These are phyloP conservation scores for Melanotaenia parkinsoni DNA, from an alignment of 2,797 vertebrate species.

Conservation along the genomic window DNA sequence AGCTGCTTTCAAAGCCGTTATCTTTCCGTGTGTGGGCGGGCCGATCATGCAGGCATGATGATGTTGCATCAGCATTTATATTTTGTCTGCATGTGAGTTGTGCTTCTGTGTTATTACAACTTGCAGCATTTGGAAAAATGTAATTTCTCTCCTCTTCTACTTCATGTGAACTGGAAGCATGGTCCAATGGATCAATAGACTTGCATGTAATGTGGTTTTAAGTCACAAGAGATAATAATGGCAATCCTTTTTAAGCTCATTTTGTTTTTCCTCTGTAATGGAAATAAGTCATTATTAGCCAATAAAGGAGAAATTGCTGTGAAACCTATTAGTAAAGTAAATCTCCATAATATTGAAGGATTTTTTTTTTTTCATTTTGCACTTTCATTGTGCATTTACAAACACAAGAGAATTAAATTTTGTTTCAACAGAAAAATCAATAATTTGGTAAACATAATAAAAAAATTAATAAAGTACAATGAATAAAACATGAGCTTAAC, in stretches of 20 bases:
- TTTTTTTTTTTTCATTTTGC: too few species aligned
- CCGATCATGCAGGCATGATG: constrained; percentile 41
- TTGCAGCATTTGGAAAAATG: constrained; percentile 1
- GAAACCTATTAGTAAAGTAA: constrained; percentile 6
- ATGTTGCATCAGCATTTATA: constrained; percentile 29
- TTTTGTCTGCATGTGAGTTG: constrained; percentile 18
- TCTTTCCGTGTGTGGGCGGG: constrained; percentile 58
- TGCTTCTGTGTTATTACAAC: background rate
- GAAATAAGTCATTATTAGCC: background rate
- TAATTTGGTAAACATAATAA: too few species aligned
- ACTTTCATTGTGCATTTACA: too few species aligned
- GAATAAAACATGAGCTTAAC: too few species aligned
- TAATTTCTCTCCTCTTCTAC: background rate
- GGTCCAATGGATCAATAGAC: background rate
- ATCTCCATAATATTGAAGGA: background rate
- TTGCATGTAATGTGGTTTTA: background rate
- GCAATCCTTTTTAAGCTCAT: background rate
- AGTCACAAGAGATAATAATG: background rate
- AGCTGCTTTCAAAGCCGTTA: constrained; percentile 50
- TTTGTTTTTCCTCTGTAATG: background rate
- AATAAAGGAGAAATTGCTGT: background rate
- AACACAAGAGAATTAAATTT: too few species aligned
- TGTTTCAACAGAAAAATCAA: too few species aligned
- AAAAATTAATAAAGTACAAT: too few species aligned
- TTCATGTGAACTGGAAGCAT: background rate